A percentile compares a stretch with the other conserved stretches of the same genome.
Conservation (phyloP, 2,113 vertebrate species). For the Mola mola region DNA sequence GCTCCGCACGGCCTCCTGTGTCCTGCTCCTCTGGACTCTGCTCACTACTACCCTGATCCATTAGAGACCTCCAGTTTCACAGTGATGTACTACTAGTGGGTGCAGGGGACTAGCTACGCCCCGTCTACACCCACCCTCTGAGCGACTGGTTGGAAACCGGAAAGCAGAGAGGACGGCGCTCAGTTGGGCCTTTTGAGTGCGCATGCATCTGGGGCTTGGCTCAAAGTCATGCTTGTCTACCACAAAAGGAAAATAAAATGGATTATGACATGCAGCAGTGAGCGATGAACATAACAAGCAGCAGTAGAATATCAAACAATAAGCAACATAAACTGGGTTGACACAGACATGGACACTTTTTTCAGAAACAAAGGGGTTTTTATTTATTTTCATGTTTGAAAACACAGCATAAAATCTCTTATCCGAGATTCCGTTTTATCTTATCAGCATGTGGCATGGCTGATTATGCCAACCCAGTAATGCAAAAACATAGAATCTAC, state of each 20-base stretch:
- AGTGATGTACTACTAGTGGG: constrained; percentile 71
- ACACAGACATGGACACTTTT: constrained; percentile 47
- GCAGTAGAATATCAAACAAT: constrained; percentile 57
- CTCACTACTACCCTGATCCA: constrained; percentile 83
- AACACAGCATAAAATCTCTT: neutral
- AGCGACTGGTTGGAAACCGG: constrained; percentile 73
- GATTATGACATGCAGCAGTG: constrained; percentile 81
- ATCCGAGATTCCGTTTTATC: constrained; percentile 13
- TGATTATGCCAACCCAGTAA: constrained; percentile 59
- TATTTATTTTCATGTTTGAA: neutral
- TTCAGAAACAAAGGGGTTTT: neutral
- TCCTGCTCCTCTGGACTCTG: constrained; percentile 93
- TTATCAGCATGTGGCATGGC: constrained; percentile 31
- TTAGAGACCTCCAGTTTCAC: constrained; percentile 82
- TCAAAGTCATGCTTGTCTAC: constrained; percentile 86
- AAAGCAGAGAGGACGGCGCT: constrained; percentile 74
- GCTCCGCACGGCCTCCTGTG: constrained; percentile 87
- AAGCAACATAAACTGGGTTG: constrained; percentile 55
- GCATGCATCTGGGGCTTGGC: constrained; percentile 82
- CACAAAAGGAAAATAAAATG: constrained; percentile 85
- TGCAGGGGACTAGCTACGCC: constrained; percentile 74
- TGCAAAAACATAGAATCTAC: constrained; percentile 47
- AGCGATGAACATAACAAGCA: constrained; percentile 69
- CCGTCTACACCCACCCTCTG: constrained; percentile 73
- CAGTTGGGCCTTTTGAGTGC: constrained; percentile 79